Conservation (phyloP, 2,888 invertebrate genomes). For the Himalopsyche tibetana region DNA sequence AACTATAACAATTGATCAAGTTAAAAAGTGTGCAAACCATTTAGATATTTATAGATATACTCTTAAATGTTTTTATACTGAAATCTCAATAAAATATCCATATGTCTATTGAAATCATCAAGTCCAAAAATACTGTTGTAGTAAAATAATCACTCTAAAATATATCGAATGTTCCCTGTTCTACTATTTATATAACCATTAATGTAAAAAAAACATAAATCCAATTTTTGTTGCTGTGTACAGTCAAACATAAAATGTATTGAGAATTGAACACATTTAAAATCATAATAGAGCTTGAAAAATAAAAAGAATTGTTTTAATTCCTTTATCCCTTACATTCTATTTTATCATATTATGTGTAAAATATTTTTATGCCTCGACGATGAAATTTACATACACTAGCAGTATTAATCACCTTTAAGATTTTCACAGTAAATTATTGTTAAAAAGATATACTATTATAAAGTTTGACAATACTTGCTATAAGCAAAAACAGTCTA, state of each 20-base stretch:
- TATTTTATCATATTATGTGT: neutral
- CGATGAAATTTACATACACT: neutral
- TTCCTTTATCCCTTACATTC: neutral
- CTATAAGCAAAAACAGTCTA: no score
- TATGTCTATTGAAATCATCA: constrained; percentile 9
- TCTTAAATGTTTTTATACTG: neutral
- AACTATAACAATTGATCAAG: neutral
- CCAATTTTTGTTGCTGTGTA: neutral
- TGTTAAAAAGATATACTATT: no score
- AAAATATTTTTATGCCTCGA: neutral
- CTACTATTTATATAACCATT: neutral
- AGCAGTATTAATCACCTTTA: no score
- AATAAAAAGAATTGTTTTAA: neutral
- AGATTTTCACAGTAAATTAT: neutral
- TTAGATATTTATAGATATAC: neutral
- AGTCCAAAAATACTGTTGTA: neutral
- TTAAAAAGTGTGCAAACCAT: neutral
- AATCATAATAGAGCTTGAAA: constrained; percentile 24
- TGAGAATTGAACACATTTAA: neutral
- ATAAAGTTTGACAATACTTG: no score
- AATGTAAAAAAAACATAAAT: neutral
- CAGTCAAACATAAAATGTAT: neutral
- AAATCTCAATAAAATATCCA: neutral
- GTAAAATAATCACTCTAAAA: neutral
- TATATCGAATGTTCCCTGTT: neutral